Conservation (phyloP, 2,113 vertebrate genomes). For the Pelecanoides urinatrix region DNA sequence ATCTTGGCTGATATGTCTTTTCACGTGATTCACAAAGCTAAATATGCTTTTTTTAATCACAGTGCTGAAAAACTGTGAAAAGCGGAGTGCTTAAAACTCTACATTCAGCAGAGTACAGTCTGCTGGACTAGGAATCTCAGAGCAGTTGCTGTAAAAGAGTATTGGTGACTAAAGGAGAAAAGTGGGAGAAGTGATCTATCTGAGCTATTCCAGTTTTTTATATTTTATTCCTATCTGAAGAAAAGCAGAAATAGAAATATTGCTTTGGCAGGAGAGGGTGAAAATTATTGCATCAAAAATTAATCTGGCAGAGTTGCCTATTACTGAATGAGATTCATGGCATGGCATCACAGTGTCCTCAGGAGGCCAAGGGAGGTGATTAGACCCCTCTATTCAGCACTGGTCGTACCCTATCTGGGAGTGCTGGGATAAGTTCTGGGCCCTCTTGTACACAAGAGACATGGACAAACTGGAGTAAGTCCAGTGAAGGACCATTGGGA, state of each 20-base stretch:
- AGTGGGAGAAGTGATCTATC: background rate
- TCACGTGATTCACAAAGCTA: slow-evolving; percentile 23
- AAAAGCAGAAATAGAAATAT: background rate
- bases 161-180: background rate
- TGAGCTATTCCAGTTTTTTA: background rate
- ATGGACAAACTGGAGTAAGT: background rate
- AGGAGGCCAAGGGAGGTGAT: background rate
- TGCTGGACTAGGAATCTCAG: background rate
- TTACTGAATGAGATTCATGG: background rate
- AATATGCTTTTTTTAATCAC: background rate
- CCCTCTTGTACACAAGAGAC: background rate
- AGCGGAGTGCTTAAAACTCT: background rate
- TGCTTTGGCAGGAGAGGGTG: background rate
- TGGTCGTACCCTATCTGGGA: background rate
- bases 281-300: background rate
- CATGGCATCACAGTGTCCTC: background rate
- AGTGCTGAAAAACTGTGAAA: background rate
- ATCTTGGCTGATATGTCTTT: background rate
- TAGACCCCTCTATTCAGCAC: background rate
- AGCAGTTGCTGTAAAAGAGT: background rate
- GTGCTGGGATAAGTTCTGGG: background rate
- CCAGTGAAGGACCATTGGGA: background rate
- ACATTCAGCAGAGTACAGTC: background rate
- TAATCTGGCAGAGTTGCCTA: background rate
- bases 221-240: background rate